Evolutionary conservation across 2,113 vertebrate genomes (phyloP).

Genomic region (Hippocampus zosterae): DNA sequence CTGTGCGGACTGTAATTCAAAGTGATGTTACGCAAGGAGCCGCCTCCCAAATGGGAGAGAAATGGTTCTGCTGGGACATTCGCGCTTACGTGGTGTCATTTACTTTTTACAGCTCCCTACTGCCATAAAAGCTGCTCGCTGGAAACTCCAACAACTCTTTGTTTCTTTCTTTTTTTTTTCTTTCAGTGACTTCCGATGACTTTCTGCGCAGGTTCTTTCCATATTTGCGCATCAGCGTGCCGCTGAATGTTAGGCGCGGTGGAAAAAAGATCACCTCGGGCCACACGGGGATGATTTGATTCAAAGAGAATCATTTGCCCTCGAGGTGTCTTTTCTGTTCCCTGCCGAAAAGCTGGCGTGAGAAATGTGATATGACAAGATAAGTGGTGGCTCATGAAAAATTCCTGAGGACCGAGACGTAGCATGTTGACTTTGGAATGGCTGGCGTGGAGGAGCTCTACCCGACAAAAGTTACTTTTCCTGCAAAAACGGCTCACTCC

Average conservation of each 20-base stretch:
- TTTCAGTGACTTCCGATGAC: slow-evolving; percentile 36
- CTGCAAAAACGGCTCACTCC: slow-evolving; percentile 40
- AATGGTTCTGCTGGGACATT: slow-evolving; percentile 69
- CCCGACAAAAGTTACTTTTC: slow-evolving; percentile 58
- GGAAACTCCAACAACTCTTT: slow-evolving; percentile 64
- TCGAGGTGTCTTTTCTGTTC: slow-evolving; percentile 68
- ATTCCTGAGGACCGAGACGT: slow-evolving; percentile 66
- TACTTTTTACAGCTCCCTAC: slow-evolving; percentile 72
- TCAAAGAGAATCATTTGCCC: slow-evolving; percentile 72
- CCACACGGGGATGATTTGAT: slow-evolving; percentile 64
- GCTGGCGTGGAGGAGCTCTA: slow-evolving; percentile 51
- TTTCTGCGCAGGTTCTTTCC: slow-evolving; percentile 14
- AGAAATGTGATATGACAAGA: slow-evolving; percentile 75
- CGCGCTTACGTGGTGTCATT: slow-evolving; percentile 73
- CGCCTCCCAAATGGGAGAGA: slow-evolving; percentile 61
- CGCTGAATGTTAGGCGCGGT: slow-evolving; percentile 30
- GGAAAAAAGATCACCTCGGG: slow-evolving; percentile 52
- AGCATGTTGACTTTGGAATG: slow-evolving; percentile 66
- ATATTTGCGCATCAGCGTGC: slow-evolving; percentile 2
- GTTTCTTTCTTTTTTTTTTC: slow-evolving; percentile 49
- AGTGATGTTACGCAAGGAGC: slow-evolving; percentile 50
- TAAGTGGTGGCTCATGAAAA: slow-evolving; percentile 76
- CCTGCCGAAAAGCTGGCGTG: slow-evolving; percentile 53
- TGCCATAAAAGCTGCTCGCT: slow-evolving; percentile 68
- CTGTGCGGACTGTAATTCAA: slow-evolving; percentile 57